Percentiles rank a stretch among this genome's conserved stretches.
These are phyloP conservation scores for Phoeniculus purpureus DNA, from an alignment of 2,797 vertebrate species.

Conservation along the genomic window DNA sequence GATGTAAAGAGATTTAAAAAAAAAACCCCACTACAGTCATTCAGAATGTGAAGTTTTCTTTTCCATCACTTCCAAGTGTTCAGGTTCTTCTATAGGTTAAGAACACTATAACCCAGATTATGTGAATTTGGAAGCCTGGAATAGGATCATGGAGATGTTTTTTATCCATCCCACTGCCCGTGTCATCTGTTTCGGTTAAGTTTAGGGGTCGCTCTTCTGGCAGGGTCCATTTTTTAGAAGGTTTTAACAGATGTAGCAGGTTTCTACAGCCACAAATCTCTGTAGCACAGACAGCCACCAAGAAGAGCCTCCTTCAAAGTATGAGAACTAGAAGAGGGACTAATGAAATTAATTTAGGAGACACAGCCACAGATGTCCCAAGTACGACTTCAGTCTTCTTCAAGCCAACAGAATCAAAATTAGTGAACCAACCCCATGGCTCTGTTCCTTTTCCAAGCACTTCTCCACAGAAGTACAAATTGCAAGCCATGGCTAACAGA, in stretches of 20 bases:
- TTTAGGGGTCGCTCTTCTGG: background rate
- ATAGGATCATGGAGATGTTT: background rate
- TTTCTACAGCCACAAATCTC: background rate
- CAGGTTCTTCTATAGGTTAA: background rate
- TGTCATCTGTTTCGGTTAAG: background rate
- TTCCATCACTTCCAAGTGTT: background rate
- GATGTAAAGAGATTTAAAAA: conserved; percentile 8
- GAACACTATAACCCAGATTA: fast-evolving
- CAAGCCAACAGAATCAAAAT: background rate
- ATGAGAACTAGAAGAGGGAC: background rate
- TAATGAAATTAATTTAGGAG: background rate
- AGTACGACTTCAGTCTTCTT: background rate
- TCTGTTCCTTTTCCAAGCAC: background rate
- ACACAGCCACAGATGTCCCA: background rate
- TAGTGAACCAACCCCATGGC: background rate
- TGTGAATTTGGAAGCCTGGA: background rate
- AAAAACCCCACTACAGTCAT: background rate
- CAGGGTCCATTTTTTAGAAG: background rate
- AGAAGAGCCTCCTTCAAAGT: background rate
- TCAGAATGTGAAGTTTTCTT: background rate
- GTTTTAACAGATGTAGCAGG: background rate
- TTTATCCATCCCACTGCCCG: background rate
- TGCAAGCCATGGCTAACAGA: background rate
- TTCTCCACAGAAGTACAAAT: background rate
- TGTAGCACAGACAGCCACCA: fast-evolving